Percentiles rank a stretch among this genome's conserved stretches.
phyloP scores from a whole-genome alignment of 2,113 vertebrate genomes.

The Oncorhynchus mykiss region DNA sequence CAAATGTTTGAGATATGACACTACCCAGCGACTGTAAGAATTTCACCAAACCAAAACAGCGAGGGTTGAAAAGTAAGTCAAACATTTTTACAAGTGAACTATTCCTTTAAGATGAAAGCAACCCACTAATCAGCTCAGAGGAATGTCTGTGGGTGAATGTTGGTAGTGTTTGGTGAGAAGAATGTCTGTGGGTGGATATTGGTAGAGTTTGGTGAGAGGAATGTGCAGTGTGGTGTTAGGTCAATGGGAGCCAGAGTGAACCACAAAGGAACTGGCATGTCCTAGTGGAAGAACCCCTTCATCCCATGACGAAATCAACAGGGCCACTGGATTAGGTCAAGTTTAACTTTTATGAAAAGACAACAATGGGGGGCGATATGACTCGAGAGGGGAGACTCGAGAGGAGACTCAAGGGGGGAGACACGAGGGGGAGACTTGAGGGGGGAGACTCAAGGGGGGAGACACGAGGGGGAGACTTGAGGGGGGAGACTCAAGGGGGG shows the following conservation, averaged over 20 bases:
- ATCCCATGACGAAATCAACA: conserved; percentile 67
- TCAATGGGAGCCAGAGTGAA: conserved; percentile 6
- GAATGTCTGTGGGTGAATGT: not conserved
- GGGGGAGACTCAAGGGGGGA: not conserved
- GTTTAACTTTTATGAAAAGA: conserved; percentile 73
- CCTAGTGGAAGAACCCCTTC: conserved; percentile 52
- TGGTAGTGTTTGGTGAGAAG: not conserved
- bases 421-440: too few relatives aligned
- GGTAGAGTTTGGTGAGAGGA: not conserved
- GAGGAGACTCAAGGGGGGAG: too few relatives aligned
- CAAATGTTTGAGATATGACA: too few relatives aligned
- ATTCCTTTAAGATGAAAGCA: too few relatives aligned
- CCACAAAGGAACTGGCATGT: conserved; percentile 48
- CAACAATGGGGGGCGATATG: conserved; percentile 62
- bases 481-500: not conserved
- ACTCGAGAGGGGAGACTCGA: not conserved
- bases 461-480: conserved; percentile 11
- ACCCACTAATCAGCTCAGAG: not conserved
- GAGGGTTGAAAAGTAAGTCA: too few relatives aligned
- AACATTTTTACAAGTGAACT: too few relatives aligned
- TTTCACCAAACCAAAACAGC: too few relatives aligned
- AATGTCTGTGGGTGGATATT: not conserved
- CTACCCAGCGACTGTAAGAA: too few relatives aligned
- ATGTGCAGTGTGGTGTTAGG: not conserved
- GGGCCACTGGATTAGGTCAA: conserved; percentile 59